Evolutionary conservation across 2,113 vertebrate genomes (phyloP), one percentile per base, ranked within the genome.

Genomic region (Elgaria multicarinata): DNA sequence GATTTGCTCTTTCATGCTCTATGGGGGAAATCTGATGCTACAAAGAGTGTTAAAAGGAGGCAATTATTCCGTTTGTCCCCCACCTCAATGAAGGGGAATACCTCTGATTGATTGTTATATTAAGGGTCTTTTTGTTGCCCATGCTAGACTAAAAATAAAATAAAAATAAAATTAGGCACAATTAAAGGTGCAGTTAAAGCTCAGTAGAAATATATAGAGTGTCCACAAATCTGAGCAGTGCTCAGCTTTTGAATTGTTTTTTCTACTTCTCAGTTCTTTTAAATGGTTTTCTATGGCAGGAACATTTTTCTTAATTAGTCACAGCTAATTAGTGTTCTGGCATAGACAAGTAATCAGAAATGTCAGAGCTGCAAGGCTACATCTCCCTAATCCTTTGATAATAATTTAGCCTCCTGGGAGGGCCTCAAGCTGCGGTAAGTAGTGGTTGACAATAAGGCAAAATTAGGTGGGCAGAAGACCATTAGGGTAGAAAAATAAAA

Each of bases 231-330:
- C 95, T 91, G 91, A 97, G 96, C 95, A 97, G 95, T 97, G 97
- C 96, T 97, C 96, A 97, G 97, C 96, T 97, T 97, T 96, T 98
- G 96, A 97, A 97, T 97, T 95, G 96, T 97, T 96, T 97, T n/a
- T 97, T 97, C 97, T 97, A 95, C 96, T 97, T 96, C 96, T 97
- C 95, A 93, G 97, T 96, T 97, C 97, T 97, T 98, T 98, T 97
- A 97, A 97, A 98, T 96, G 97, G 96, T 96, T 98, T 98, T 98
- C 96, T 97, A 97, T 97, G 97, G 97, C 96, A 97, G 96, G 97
- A 95, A 98, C 97, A 97, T 98, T 98, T 98, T 98, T 98, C 97
- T 98, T 98, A 98, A 98, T 98, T 98, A 98, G 98, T 98, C 98
- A 98, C 98, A 98, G 98, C 98, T 98, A 98, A 98, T 98, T 98